Evolutionary conservation across 2,888 invertebrate genomes (phyloP).

Genomic region (Hypercompe scribonia): DNA sequence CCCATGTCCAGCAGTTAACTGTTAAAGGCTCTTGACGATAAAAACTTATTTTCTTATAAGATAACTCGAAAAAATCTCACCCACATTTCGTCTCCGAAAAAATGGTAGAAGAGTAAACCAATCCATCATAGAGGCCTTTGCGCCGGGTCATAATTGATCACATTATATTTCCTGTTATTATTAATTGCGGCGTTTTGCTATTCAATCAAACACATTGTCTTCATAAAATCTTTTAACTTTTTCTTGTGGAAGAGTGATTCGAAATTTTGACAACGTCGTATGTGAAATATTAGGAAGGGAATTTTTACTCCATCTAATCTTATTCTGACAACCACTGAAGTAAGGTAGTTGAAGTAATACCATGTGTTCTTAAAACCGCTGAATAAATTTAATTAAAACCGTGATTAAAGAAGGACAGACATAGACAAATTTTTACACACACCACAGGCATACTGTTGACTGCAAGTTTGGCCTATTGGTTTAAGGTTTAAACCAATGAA

Average conservation of each 20-base stretch:
- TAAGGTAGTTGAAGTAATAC: too few species aligned
- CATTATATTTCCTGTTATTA: conserved; percentile 64
- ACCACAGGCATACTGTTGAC: too few species aligned
- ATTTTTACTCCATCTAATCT: neutral
- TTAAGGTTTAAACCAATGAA: too few species aligned
- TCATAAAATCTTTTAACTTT: conserved; percentile 40
- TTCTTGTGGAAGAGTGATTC: conserved; percentile 40
- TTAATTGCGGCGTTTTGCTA: conserved; percentile 58
- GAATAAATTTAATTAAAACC: too few species aligned
- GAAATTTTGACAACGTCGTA: conserved; percentile 18
- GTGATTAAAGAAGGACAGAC: too few species aligned
- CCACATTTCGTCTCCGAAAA: conserved; percentile 14
- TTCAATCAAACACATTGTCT: conserved; percentile 56
- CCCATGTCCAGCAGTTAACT: too few species aligned
- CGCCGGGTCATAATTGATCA: conserved; percentile 63
- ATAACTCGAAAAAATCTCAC: conserved; percentile 32
- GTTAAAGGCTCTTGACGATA: too few species aligned
- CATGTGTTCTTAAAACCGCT: too few species aligned
- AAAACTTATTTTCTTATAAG: neutral
- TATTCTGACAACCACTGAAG: neutral
- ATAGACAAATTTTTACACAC: too few species aligned
- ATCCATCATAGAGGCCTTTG: conserved; percentile 55
- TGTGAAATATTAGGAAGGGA: neutral
- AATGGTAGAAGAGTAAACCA: conserved; percentile 36
- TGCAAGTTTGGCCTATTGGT: too few species aligned